Percentiles rank a stretch among this genome's conserved stretches.
Evolutionary conservation across 2,113 vertebrate species (phyloP).

Genomic region (Thunnus maccoyii): DNA sequence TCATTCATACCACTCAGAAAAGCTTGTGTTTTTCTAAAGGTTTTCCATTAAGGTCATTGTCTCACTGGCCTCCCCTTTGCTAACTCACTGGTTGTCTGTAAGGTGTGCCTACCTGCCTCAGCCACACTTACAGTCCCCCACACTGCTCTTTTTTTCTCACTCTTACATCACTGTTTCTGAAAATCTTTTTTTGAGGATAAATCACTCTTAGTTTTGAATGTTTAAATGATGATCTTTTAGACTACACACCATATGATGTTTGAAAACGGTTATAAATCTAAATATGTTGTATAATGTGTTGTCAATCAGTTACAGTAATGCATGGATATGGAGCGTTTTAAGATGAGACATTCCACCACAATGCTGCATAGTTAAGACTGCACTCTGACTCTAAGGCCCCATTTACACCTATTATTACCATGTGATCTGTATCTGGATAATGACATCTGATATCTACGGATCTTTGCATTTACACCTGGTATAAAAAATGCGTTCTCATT

Average conservation of each 20-base stretch:
- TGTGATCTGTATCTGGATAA: too few relatives aligned
- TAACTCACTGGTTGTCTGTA: constrained; percentile 61
- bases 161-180: constrained; percentile 33
- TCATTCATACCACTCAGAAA: constrained; percentile 44
- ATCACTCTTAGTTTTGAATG: constrained; percentile 18
- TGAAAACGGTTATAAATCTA: not conserved
- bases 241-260: constrained; percentile 7
- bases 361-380: constrained; percentile 40
- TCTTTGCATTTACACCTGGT: too few relatives aligned
- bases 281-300: constrained; percentile 20
- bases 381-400: constrained; percentile 15
- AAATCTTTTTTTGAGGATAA: constrained; percentile 33
- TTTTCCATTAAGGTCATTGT: constrained; percentile 51
- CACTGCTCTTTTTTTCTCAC: constrained; percentile 45
- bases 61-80: constrained; percentile 36
- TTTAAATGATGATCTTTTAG: constrained; percentile 13
- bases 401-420: too few relatives aligned
- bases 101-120: constrained; percentile 45
- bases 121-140: constrained; percentile 51
- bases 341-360: constrained; percentile 10
- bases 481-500: too few relatives aligned
- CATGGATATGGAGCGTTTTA: constrained; percentile 23
- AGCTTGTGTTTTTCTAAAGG: constrained; percentile 39
- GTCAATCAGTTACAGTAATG: constrained; percentile 12
- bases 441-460: too few relatives aligned